A percentile compares a stretch with the other conserved stretches of the same genome.
These are phyloP conservation scores for Agrilus biguttatus DNA, from an alignment of 2,888 invertebrate genomes.

Conservation along the genomic window DNA sequence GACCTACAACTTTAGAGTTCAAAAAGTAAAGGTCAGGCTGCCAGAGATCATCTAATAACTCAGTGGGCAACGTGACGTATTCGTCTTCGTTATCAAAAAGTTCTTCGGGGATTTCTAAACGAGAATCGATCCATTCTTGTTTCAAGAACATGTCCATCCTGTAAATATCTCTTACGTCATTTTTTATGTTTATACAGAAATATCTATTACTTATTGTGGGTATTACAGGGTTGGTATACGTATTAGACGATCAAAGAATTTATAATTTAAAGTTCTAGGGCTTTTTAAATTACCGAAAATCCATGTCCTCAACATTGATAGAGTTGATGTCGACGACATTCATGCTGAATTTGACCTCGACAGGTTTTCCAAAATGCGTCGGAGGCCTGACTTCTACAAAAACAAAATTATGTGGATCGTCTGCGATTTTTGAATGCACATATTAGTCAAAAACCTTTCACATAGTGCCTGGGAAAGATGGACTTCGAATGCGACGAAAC, in stretches of 20 bases:
- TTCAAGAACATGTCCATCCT: slow-evolving; percentile 78
- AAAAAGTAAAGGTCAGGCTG: slow-evolving; percentile 76
- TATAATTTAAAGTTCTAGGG: no score
- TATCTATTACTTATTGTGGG: no score
- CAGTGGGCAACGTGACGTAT: slow-evolving; percentile 63
- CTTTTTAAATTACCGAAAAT: slow-evolving; percentile 52
- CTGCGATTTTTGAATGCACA: no score
- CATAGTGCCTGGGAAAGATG: no score
- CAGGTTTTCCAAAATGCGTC: slow-evolving; percentile 53
- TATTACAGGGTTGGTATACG: no score
- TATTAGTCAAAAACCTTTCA: no score
- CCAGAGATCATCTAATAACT: slow-evolving; percentile 76
- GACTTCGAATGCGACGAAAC: no score
- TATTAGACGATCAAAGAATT: no score
- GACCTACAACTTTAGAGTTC: slow-evolving; percentile 76
- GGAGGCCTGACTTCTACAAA: slow-evolving; percentile 62
- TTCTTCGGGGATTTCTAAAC: slow-evolving; percentile 58
- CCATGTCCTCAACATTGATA: slow-evolving; percentile 80
- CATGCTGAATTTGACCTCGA: slow-evolving; percentile 65
- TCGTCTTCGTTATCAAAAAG: slow-evolving; percentile 71
- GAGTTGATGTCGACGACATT: slow-evolving; percentile 78
- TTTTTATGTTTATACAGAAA: neutral
- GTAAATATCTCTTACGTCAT: slow-evolving; percentile 13
- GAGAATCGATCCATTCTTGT: slow-evolving; percentile 68
- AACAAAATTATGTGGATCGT: neutral